phyloP scores from a whole-genome alignment of 2,888 invertebrate species.

The Acanthopleura granulata region DNA sequence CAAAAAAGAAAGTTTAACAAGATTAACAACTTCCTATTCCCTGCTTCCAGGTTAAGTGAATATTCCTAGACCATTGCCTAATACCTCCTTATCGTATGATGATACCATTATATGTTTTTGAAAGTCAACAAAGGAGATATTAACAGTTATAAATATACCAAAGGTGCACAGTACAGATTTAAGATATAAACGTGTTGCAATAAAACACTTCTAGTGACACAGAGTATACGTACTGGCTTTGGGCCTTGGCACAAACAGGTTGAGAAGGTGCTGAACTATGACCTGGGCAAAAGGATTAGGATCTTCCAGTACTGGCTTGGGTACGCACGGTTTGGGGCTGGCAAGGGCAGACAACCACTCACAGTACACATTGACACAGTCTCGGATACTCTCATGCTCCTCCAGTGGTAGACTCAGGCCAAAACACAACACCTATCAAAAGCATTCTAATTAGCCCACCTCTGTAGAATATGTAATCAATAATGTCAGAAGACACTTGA shows the following conservation, averaged over 20 bases:
- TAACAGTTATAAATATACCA: too few species aligned
- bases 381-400: conserved; percentile 94
- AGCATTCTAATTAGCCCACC: background rate
- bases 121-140: too few species aligned
- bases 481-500: too few species aligned
- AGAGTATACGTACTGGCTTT: conserved; percentile 84
- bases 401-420: conserved; percentile 89
- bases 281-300: conserved; percentile 91
- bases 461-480: too few species aligned
- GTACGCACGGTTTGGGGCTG: conserved; percentile 86
- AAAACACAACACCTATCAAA: conserved; percentile 85
- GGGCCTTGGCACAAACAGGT: conserved; percentile 92
- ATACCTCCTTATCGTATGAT: too few species aligned
- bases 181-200: too few species aligned
- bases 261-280: conserved; percentile 93
- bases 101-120: too few species aligned
- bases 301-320: conserved; percentile 88
- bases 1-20: too few species aligned
- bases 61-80: too few species aligned
- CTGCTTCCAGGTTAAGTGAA: too few species aligned
- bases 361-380: conserved; percentile 96
- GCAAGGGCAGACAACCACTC: conserved; percentile 94
- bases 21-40: too few species aligned
- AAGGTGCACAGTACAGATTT: too few species aligned
- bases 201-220: background rate